Percentiles rank a stretch among this genome's conserved stretches.
Evolutionary conservation across 1,140 invertebrate species (phyloP).

Genomic region (Cydia strobilella): DNA sequence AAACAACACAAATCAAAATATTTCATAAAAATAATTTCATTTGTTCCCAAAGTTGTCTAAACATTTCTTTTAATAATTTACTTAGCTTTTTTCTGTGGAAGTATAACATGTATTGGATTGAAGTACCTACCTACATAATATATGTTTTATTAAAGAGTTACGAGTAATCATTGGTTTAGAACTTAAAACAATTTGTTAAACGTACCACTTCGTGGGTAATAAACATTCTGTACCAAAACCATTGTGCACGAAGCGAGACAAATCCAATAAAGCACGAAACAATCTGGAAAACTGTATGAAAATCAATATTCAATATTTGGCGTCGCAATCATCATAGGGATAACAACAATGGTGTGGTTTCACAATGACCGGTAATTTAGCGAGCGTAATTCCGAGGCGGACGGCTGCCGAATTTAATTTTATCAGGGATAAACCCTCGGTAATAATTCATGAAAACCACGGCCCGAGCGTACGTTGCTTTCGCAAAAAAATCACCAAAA

Average conservation of each 20-base stretch:
- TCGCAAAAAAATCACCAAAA: conserved; percentile 29
- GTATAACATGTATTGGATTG: too few species aligned
- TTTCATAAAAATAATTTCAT: too few species aligned
- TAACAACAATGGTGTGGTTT: conserved; percentile 50
- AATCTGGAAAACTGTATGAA: conserved; percentile 37
- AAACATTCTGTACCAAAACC: neutral
- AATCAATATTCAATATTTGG: conserved; percentile 60
- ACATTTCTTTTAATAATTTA: too few species aligned
- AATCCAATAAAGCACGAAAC: conserved; percentile 31
- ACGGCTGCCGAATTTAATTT: conserved; percentile 63
- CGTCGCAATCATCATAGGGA: conserved; percentile 48
- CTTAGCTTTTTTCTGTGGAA: too few species aligned
- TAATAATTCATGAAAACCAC: conserved; percentile 56
- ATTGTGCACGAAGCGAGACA: conserved; percentile 1
- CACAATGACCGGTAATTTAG: conserved; percentile 67
- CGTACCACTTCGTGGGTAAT: neutral
- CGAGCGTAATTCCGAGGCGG: conserved; percentile 54
- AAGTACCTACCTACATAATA: too few species aligned
- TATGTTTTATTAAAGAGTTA: too few species aligned
- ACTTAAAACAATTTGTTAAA: neutral
- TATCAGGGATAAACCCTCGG: conserved; percentile 57
- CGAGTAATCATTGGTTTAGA: neutral
- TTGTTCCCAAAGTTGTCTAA: too few species aligned
- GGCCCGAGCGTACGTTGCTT: conserved; percentile 38
- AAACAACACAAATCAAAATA: too few species aligned